A percentile compares a stretch with the other conserved stretches of the same genome.
Conservation (phyloP, 2,113 vertebrate genomes). For the Melozone crissalis region DNA sequence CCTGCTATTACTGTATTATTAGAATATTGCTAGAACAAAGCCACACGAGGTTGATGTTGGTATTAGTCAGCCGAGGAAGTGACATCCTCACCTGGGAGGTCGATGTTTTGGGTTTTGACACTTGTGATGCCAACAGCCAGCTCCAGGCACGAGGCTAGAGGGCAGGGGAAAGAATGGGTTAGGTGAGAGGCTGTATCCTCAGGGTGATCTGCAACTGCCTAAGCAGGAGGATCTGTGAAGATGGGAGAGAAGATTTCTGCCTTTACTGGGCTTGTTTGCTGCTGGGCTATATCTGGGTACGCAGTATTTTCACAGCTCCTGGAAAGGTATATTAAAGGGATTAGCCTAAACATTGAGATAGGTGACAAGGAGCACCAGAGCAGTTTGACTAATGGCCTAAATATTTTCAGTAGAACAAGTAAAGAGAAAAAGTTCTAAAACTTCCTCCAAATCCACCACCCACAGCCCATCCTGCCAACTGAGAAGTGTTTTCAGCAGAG, state of each 20-base stretch:
- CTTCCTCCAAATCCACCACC: background rate
- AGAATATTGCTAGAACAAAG: conserved; percentile 31
- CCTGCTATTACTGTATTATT: background rate
- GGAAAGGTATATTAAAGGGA: background rate
- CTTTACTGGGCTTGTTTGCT: background rate
- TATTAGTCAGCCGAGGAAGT: conserved; percentile 32
- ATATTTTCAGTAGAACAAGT: background rate
- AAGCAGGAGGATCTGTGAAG: background rate
- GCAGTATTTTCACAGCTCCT: background rate
- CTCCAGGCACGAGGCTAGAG: background rate
- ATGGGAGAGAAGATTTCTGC: background rate
- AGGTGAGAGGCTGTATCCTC: background rate
- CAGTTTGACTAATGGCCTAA: background rate
- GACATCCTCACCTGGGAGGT: background rate
- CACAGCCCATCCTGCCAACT: background rate
- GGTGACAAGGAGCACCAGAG: background rate
- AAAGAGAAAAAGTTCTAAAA: background rate
- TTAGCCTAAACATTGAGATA: background rate
- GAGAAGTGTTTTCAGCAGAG: background rate
- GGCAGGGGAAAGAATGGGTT: background rate
- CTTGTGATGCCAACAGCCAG: background rate
- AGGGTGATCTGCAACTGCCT: background rate
- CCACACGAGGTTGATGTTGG: background rate
- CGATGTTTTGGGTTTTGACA: background rate
- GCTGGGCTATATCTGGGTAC: background rate